phyloP scores from a whole-genome alignment of 2,113 vertebrate genomes.

The Pteronura brasiliensis region DNA sequence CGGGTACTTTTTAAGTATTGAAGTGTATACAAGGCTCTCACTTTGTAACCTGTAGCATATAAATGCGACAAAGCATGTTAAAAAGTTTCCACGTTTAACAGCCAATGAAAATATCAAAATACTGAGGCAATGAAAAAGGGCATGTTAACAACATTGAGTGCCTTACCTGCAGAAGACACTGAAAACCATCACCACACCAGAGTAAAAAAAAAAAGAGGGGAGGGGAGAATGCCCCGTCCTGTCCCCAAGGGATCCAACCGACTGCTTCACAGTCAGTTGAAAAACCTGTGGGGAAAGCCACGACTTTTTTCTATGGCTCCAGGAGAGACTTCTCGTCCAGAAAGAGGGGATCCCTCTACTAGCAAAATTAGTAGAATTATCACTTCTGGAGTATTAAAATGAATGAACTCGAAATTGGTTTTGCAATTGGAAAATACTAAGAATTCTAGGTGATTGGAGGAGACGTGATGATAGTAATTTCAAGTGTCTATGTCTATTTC shows the following conservation, averaged over 20 bases:
- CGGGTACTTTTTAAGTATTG: conserved; percentile 99
- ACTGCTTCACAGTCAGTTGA: conserved; percentile 62
- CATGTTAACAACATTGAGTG: conserved; percentile 85
- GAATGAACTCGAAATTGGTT: conserved; percentile 65
- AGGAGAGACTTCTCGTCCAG: conserved; percentile 71
- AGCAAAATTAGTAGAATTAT: conserved; percentile 66
- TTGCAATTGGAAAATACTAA: conserved; percentile 67
- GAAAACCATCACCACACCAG: conserved; percentile 88
- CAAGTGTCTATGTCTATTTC: conserved; percentile 83
- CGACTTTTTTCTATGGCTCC: conserved; percentile 69
- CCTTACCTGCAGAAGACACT: conserved; percentile 88
- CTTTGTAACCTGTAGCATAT: conserved; percentile 99
- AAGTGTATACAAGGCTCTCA: conserved; percentile 99
- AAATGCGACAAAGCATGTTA: conserved; percentile 99
- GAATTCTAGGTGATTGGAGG: conserved; percentile 80
- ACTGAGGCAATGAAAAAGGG: conserved; percentile 87
- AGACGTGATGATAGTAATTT: conserved; percentile 87
- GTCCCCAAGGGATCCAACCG: conserved; percentile 63
- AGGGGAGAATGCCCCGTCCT: conserved; percentile 63
- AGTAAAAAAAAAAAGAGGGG: conserved; percentile 64
- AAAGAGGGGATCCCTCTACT: conserved; percentile 65
- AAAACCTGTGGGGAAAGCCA: conserved; percentile 59
- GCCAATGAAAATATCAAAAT: conserved; percentile 88
- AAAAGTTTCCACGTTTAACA: conserved; percentile 95
- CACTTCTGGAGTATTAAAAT: conserved; percentile 60